Evolutionary conservation across 1,140 invertebrate species (phyloP).

Genomic region (Pachyrhynchus sulphureomaculatus): DNA sequence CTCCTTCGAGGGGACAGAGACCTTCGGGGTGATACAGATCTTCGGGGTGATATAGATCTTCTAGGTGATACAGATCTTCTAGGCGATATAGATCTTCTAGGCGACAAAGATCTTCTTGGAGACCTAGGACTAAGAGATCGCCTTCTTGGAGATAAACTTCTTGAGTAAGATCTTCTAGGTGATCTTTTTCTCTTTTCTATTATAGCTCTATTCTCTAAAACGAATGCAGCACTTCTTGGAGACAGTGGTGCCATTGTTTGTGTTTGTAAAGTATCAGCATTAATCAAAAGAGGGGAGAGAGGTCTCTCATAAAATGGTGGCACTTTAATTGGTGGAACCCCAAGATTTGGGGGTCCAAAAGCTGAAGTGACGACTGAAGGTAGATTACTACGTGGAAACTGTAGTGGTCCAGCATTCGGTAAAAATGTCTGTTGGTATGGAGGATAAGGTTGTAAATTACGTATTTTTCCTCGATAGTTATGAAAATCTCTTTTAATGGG

Average conservation of each 20-base stretch:
- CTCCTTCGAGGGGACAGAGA: constrained; percentile 5
- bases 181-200: constrained; percentile 48
- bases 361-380: constrained; percentile 1
- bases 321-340: constrained; percentile 9
- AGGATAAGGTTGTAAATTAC: neutral
- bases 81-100: constrained; percentile 15
- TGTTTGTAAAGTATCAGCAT: constrained; percentile 42
- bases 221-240: constrained; percentile 51
- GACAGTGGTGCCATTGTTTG: constrained; percentile 47
- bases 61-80: constrained; percentile 19
- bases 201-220: constrained; percentile 49
- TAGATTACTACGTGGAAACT: neutral
- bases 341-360: constrained; percentile 9
- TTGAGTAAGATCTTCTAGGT: constrained; percentile 43
- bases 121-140: constrained; percentile 24
- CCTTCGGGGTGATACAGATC: constrained; percentile 34
- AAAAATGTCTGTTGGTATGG: neutral
- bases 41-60: constrained; percentile 14
- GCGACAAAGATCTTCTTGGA: constrained; percentile 25
- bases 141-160: constrained; percentile 37
- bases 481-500: neutral
- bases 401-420: neutral
- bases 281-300: constrained; percentile 43
- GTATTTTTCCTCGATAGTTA: neutral
- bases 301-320: constrained; percentile 35